Evolutionary conservation across 64 coral and sea anemone species (phyloP).

Genomic region (Dendrophyllia cribrosa): DNA sequence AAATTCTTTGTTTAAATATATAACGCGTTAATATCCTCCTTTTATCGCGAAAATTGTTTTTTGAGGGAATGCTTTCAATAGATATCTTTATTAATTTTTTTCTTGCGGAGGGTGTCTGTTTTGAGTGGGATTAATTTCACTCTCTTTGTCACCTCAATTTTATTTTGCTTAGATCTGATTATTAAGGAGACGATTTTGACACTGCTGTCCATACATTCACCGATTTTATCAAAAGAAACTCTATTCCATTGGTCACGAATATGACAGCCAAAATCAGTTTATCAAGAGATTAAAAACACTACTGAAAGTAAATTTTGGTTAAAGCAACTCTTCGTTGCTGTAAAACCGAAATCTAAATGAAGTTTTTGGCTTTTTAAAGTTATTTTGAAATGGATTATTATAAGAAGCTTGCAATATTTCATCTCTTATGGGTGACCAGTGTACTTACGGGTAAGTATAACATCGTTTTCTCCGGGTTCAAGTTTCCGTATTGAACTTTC

Average conservation of each 20-base stretch:
- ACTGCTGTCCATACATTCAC: background rate
- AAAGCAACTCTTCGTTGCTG: background rate
- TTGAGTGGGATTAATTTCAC: background rate
- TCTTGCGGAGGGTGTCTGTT: background rate
- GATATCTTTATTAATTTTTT: constrained; percentile 14
- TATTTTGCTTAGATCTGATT: constrained; percentile 10
- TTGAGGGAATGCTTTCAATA: background rate
- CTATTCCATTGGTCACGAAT: background rate
- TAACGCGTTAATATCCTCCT: background rate
- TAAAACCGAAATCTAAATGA: background rate
- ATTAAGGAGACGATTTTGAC: background rate
- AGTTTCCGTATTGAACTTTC: too few species aligned
- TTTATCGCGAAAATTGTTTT: constrained; percentile 1
- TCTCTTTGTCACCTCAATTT: background rate
- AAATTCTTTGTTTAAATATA: background rate
- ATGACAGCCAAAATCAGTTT: background rate
- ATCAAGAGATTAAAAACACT: background rate
- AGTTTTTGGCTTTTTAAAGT: background rate
- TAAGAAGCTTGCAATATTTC: background rate
- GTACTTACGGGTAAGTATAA: background rate
- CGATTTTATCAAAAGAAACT: background rate
- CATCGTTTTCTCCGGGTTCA: background rate
- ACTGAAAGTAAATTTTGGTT: background rate
- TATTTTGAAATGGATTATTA: background rate
- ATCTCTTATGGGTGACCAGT: background rate